Base-by-base conservation (phyloP, 1,140 invertebrate genomes). In the Papilio xuthus region DNA sequence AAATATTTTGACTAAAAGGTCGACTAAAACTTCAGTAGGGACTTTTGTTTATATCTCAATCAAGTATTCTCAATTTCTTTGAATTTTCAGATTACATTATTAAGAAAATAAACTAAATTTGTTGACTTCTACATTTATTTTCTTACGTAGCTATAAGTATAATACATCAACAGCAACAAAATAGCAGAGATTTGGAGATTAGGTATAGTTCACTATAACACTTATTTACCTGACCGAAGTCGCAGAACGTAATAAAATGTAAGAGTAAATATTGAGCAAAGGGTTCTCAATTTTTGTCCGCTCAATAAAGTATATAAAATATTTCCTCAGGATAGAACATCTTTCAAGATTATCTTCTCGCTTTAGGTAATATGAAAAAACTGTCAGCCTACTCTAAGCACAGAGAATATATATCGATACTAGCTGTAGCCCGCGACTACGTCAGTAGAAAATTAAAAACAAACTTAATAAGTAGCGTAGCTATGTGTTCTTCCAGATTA, bases 241-340 rank as follows among this genome's bases (percentile, higher is more conserved):
- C 26, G 26, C 26, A 15, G 60, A 67, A 15, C 13, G 60, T 67
- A 67, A 67, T 67, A 67, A 67, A 26, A 67, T 67, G n/a, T 41
- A 26, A 18, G 20, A 44, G 71, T 47, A 73, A 73, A 73, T 73
- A 73, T 73, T 73, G 71, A 23, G 71, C 42, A 73, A 73, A 73
- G 71, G 12, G 23, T 9, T 47, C 18, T 26, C 10, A 73, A 47
- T 20, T 73, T 73, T 73, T 26, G 71, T 73, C 23, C 71, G 41
- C 20, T 73, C 71, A 42, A 42, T 71, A 47, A 73, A 73, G 42
- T 42, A 67, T 15, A 63, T 67, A 56, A 56, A 56, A 73, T 73
- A 18, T 4, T 0, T 20, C 37, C 4, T 26, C 32, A 71, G 70
- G 42, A 73, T 47, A 23, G 71, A 41, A 42, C 6, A 73, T 42